Conservation (phyloP, 2,888 invertebrate genomes). For the Rutpela maculata region DNA sequence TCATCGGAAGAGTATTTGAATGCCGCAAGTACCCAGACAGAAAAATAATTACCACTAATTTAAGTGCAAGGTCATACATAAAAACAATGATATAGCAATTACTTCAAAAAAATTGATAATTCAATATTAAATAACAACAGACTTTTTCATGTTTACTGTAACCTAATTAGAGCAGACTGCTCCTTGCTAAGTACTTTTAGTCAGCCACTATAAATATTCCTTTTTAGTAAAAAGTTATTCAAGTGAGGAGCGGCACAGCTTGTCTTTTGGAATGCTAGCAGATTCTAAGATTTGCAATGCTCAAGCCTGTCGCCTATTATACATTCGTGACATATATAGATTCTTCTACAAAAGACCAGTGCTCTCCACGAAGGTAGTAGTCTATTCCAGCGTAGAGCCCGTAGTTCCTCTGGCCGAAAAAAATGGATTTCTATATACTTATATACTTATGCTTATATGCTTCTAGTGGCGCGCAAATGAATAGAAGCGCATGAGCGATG, state of each 20-base stretch:
- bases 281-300: too few relatives aligned
- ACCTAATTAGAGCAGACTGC: conserved; percentile 22
- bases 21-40: neutral
- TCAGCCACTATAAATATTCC: neutral
- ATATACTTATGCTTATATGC: too few relatives aligned
- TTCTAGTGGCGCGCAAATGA: too few relatives aligned
- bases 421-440: too few relatives aligned
- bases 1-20: neutral
- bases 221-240: conserved; percentile 13
- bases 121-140: neutral
- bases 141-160: conserved; percentile 20
- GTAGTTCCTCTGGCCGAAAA: too few relatives aligned
- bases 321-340: too few relatives aligned
- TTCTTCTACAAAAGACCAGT: too few relatives aligned
- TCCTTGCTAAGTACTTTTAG: neutral
- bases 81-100: conserved; percentile 15
- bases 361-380: too few relatives aligned
- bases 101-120: conserved; percentile 9
- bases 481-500: too few relatives aligned
- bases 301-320: too few relatives aligned
- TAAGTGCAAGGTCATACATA: neutral
- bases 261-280: too few relatives aligned
- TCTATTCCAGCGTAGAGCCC: too few relatives aligned
- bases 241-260: neutral
- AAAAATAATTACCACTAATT: neutral